These are phyloP conservation scores for Notoglanidium macrostoma DNA, from an alignment of 2,797 vertebrate species.

Conservation along the genomic window DNA sequence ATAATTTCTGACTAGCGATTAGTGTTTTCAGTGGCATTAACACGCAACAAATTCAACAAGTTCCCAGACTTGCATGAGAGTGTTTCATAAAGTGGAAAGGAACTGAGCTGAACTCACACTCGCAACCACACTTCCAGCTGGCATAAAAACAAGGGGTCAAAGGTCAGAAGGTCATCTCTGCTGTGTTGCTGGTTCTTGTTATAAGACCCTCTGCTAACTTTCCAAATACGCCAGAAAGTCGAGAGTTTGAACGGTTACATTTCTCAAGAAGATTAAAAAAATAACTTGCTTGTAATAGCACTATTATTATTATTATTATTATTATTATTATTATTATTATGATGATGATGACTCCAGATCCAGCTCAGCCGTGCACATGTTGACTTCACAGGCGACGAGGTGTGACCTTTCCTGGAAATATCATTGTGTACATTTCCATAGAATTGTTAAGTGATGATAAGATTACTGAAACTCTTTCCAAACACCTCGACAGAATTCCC, in stretches of 20 bases:
- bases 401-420: neutral
- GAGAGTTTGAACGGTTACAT: neutral
- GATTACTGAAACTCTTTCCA: constrained; percentile 19
- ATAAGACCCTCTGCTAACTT: neutral
- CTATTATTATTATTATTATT: neutral
- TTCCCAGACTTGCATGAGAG: too few relatives aligned
- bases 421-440: neutral
- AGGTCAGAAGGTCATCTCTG: neutral
- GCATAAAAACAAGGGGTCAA: neutral
- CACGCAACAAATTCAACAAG: neutral
- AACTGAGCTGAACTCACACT: neutral
- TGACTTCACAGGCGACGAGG: neutral
- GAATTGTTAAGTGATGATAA: neutral
- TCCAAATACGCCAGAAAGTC: neutral
- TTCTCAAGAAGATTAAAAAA: neutral
- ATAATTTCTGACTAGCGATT: neutral
- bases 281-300: too few relatives aligned
- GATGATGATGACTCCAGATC: too few relatives aligned
- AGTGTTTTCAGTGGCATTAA: neutral
- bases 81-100: neutral
- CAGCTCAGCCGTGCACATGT: too few relatives aligned
- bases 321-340: neutral
- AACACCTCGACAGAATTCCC: constrained; percentile 31
- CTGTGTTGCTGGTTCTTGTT: neutral
- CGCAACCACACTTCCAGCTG: neutral